These are phyloP conservation scores for Ectemnius lituratus DNA, from an alignment of 2,888 invertebrate genomes.

Conservation along the genomic window DNA sequence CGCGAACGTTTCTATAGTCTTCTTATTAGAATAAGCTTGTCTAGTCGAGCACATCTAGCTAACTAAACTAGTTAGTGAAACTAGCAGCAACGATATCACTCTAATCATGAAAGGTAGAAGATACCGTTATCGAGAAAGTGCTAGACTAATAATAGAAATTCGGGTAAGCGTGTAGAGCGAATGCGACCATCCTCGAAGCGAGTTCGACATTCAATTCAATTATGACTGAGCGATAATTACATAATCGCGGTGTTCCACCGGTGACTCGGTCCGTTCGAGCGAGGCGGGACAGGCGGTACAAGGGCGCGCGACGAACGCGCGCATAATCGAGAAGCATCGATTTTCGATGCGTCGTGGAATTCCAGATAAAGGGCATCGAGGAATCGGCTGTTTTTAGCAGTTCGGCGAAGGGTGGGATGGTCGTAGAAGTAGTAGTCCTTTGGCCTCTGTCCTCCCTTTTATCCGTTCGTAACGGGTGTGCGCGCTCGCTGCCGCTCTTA, in stretches of 20 bases:
- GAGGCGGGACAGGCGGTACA: not conserved
- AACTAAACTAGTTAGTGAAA: no score
- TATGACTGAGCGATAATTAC: conserved; percentile 7
- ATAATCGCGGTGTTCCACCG: not conserved
- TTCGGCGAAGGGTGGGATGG: no score
- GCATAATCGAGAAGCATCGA: conserved; percentile 6
- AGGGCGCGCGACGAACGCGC: not conserved
- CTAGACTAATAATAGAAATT: not conserved
- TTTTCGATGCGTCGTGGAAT: conserved; percentile 3
- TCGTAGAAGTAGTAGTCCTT: no score
- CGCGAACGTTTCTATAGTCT: no score
- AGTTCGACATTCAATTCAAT: not conserved
- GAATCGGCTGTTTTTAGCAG: not conserved
- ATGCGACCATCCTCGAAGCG: not conserved
- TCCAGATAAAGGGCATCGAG: not conserved
- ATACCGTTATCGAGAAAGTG: not conserved
- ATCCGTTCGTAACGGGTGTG: not conserved
- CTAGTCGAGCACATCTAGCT: no score
- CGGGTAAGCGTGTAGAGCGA: not conserved
- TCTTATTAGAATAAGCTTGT: no score
- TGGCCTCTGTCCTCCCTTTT: not conserved
- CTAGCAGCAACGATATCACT: no score
- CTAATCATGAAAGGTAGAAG: no score
- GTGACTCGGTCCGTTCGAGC: not conserved
- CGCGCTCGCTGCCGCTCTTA: not conserved